Evolutionary conservation across 2,888 invertebrate species (phyloP), one percentile per base, ranked within the genome.

Genomic region (Aethes cnicana): DNA sequence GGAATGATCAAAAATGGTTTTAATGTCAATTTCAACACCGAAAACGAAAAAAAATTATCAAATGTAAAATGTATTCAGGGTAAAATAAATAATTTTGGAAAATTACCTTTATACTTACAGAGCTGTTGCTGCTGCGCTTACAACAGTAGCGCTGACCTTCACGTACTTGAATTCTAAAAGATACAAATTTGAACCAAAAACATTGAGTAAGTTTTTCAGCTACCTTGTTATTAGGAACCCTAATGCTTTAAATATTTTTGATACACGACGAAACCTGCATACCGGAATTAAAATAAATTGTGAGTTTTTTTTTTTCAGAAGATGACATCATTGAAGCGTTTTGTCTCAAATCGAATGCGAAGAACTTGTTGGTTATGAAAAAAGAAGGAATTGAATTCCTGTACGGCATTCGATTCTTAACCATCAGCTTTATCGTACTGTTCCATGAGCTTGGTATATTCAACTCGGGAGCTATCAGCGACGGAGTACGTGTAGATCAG

Each of bases 361-460:
- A 9, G 58, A 84, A 77, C 57, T 81, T 73, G 48, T 77, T 72
- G 39, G 69, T 64, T 26, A 65, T 76, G 56, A 80, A 74, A 17
- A 78, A 76, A 7, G 74, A 73, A 16, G 84, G 83, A 0, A 39
- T 91, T n/a, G 84, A 84, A 47, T 81, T 91, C 2, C 67, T 93
- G n/a, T 92, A 92, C 64, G 93, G 93, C 0, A 84, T 93, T 18
- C 81, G 91, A 37, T 91, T 90, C 33, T 61, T 92, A 17, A 85
- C 91, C 0, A 92, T 92, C 53, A 84, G 91, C 53, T 77, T 91
- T 17, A 87, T 93, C 18, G 91, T 91, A 4, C 63, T 90, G 61
- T 91, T 89, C 32, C 93, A 93, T 68, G 83, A 91, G 44, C 81
- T 91, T 25, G 92, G 91, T 1, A 88, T 91, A 2, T 77, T 75